Conservation (phyloP, 2,888 invertebrate species). For the Creontiades dilutus region DNA sequence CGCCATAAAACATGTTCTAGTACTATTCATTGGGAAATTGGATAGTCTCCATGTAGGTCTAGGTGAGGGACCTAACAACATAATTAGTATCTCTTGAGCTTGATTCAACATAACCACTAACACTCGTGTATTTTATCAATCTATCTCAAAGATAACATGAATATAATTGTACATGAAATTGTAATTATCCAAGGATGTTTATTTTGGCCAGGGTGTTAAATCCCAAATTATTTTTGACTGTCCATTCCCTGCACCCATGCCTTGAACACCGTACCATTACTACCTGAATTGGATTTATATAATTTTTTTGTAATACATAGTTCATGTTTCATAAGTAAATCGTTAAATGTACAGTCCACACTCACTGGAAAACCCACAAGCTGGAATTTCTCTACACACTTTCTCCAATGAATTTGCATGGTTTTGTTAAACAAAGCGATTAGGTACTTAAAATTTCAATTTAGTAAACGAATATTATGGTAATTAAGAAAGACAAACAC, state of each 20-base stretch:
- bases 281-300: background rate
- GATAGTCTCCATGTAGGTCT: too few relatives aligned
- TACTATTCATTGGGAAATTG: too few relatives aligned
- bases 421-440: background rate
- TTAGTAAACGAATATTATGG: too few relatives aligned
- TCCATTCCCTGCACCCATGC: constrained; percentile 42
- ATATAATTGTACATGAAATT: too few relatives aligned
- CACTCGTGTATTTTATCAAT: too few relatives aligned
- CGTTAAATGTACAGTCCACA: background rate
- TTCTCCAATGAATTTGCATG: constrained; percentile 14
- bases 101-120: too few relatives aligned
- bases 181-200: background rate
- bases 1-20: too few relatives aligned
- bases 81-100: too few relatives aligned
- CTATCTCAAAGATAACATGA: too few relatives aligned
- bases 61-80: too few relatives aligned
- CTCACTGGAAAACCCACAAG: constrained; percentile 13
- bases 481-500: too few relatives aligned
- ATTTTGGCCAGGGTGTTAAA: background rate
- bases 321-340: background rate
- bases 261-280: constrained; percentile 29
- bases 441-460: too few relatives aligned
- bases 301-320: background rate
- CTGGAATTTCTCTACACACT: background rate
- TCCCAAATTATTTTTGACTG: constrained; percentile 9